Evolutionary conservation across 53 echinoderm and acorn worm species (phyloP).

Genomic region (Pentamera pediparva): DNA sequence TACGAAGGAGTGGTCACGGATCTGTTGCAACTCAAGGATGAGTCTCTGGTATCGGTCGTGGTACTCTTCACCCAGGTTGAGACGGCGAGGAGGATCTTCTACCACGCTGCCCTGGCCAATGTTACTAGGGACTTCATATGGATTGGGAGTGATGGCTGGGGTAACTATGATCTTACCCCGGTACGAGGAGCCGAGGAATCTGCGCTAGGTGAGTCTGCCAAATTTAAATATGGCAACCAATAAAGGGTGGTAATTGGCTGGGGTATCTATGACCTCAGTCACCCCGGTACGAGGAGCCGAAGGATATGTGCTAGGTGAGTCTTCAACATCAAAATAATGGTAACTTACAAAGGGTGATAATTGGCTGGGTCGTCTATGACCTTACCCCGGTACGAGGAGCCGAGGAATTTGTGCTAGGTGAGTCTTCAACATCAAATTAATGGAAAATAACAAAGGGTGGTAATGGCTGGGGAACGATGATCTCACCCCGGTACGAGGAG

Average conservation of each 20-base stretch:
- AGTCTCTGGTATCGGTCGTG: conserved; percentile 46
- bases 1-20: neutral
- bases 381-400: conserved; percentile 44
- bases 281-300: too few species aligned
- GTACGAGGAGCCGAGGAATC: conserved; percentile 52
- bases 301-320: too few species aligned
- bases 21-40: neutral
- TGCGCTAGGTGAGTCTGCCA: conserved; percentile 76
- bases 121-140: conserved; percentile 71
- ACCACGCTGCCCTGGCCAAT: conserved; percentile 35
- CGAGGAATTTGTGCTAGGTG: conserved; percentile 71
- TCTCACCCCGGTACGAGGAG: too few species aligned
- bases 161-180: conserved; percentile 68
- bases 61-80: conserved; percentile 80
- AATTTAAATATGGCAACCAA: too few species aligned
- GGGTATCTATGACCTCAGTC: too few species aligned
- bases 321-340: too few species aligned
- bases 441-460: too few species aligned
- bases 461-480: too few species aligned
- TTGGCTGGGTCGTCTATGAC: conserved; percentile 90
- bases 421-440: too few species aligned
- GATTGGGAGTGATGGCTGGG: conserved; percentile 98
- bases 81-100: conserved; percentile 53
- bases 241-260: too few species aligned
- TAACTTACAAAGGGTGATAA: too few species aligned